Conservation (phyloP, 2,888 invertebrate genomes). For the Phragmatobia fuliginosa region DNA sequence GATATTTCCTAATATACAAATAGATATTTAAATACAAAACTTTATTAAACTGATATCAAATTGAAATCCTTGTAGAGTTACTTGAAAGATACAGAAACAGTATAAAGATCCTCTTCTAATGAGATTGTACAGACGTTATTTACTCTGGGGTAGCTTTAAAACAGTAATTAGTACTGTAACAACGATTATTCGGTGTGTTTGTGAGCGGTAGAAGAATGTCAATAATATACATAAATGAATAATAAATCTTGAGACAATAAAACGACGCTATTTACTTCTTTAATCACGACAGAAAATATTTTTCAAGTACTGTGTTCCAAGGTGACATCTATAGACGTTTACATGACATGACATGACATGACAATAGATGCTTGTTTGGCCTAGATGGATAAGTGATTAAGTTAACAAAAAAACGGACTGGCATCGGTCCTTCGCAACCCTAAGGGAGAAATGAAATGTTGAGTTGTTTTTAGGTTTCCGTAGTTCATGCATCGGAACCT, state of each 20-base stretch:
- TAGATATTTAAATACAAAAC: too few relatives aligned
- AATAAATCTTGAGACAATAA: conserved; percentile 20
- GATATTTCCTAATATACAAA: too few relatives aligned
- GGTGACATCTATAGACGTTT: too few relatives aligned
- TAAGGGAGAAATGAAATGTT: too few relatives aligned
- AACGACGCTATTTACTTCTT: neutral
- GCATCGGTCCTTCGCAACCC: too few relatives aligned
- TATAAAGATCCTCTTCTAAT: conserved; percentile 29
- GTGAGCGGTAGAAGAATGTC: conserved; percentile 23
- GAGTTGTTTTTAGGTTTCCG: too few relatives aligned
- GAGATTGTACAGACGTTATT: conserved; percentile 44
- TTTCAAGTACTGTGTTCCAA: neutral
- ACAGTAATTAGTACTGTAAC: conserved; percentile 57
- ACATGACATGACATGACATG: too few relatives aligned
- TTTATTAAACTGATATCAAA: neutral
- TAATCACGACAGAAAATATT: neutral
- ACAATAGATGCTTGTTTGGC: too few relatives aligned
- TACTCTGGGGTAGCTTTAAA: conserved; percentile 46
- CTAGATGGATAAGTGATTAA: too few relatives aligned
- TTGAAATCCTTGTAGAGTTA: neutral
- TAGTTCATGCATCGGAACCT: too few relatives aligned
- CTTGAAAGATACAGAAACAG: neutral
- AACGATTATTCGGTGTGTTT: conserved; percentile 41
- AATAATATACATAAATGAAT: conserved; percentile 50
- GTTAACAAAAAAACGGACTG: too few relatives aligned